A percentile compares a stretch with the other conserved stretches of the same genome.
Conservation (phyloP, 2,888 invertebrate species). For the Microdon myrmicae region DNA sequence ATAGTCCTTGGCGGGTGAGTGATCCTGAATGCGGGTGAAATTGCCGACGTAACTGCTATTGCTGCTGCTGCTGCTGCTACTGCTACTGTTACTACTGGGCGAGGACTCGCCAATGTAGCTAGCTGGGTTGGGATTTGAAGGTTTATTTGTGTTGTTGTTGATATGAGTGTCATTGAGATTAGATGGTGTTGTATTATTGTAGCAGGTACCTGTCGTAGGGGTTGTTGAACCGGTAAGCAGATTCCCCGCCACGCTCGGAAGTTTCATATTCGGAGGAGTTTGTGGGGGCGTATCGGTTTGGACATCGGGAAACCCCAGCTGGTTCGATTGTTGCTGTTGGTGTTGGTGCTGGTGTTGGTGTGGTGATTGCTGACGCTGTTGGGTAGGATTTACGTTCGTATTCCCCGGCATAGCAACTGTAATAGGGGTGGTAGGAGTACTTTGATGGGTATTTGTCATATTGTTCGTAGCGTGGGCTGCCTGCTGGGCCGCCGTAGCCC, state of each 20-base stretch:
- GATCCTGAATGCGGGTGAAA: slow-evolving; percentile 59
- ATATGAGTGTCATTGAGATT: slow-evolving; percentile 39
- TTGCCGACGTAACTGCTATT: slow-evolving; percentile 54
- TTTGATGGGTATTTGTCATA: slow-evolving; percentile 57
- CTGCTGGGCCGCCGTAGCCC: slow-evolving; percentile 62
- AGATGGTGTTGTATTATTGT: slow-evolving; percentile 58
- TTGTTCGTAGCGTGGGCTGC: slow-evolving; percentile 63
- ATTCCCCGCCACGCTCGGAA: slow-evolving; percentile 81
- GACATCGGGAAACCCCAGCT: slow-evolving; percentile 86
- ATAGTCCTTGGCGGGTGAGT: slow-evolving; percentile 59
- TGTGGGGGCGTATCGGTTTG: slow-evolving; percentile 90
- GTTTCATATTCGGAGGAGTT: slow-evolving; percentile 93
- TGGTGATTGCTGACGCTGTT: slow-evolving; percentile 53
- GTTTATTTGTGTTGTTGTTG: slow-evolving; percentile 52
- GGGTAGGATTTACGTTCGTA: slow-evolving; percentile 54
- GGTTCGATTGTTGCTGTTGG: slow-evolving; percentile 61
- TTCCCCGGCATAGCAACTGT: slow-evolving; percentile 56
- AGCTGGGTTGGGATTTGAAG: slow-evolving; percentile 54
- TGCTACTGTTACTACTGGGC: slow-evolving; percentile 46
- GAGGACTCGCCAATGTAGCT: slow-evolving; percentile 53
- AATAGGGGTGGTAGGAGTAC: slow-evolving; percentile 63
- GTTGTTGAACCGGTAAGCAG: slow-evolving; percentile 74
- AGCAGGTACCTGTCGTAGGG: slow-evolving; percentile 69
- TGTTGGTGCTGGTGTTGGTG: slow-evolving; percentile 57
- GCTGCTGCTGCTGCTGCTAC: slow-evolving; percentile 48